Evolutionary conservation across 1,140 invertebrate genomes (phyloP).

Genomic region (Pseudomyrmex sp.): DNA sequence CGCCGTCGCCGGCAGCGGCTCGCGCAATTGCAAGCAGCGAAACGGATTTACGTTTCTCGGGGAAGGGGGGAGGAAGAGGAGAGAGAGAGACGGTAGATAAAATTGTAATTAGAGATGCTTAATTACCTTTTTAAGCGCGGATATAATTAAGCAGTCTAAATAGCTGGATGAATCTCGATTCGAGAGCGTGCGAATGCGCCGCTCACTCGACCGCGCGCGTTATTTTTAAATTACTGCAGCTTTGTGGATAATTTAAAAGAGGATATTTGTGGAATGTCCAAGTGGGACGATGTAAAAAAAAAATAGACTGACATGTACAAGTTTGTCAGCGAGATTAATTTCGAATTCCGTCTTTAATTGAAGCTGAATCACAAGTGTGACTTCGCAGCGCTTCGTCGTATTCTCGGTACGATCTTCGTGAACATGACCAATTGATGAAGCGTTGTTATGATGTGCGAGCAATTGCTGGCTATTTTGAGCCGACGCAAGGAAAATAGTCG

Average conservation of each 20-base stretch:
- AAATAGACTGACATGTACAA: too few relatives aligned
- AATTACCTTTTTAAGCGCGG: neutral
- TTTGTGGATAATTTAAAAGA: neutral
- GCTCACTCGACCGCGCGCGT: neutral
- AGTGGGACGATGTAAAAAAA: neutral
- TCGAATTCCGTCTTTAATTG: neutral
- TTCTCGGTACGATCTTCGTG: neutral
- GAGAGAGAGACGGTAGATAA: neutral
- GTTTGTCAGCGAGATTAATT: neutral
- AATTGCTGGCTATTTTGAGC: neutral
- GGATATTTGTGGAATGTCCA: neutral
- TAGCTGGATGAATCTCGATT: neutral
- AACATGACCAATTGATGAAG: neutral
- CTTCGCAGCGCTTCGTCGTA: neutral
- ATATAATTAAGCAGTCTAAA: slow-evolving; percentile 22
- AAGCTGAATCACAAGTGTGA: neutral
- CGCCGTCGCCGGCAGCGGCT: slow-evolving; percentile 23
- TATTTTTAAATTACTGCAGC: too few relatives aligned
- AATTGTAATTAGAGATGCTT: slow-evolving; percentile 31
- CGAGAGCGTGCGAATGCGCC: neutral
- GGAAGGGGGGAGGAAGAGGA: neutral
- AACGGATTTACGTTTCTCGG: slow-evolving; percentile 4
- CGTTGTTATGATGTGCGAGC: neutral
- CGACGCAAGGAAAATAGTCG: neutral
- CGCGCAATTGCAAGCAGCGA: neutral